Base-by-base conservation (phyloP, 2,888 invertebrate species). In the Imbricaverruca yamaguchii region DNA sequence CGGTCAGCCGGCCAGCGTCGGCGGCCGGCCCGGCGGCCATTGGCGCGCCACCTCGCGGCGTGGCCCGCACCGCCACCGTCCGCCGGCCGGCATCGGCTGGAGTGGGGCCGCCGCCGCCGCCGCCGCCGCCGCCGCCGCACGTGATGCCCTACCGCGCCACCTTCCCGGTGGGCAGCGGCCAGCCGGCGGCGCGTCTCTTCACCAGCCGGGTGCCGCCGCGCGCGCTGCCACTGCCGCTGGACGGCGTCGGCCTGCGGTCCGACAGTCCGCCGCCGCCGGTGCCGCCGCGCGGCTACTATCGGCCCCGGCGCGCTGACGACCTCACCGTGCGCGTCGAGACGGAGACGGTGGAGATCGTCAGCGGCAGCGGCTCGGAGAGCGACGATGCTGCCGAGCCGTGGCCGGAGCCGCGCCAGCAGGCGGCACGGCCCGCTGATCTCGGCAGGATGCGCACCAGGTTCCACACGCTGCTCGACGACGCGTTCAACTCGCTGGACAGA, bases 381-480 rank as follows among this genome's bases (percentile, higher is more conserved):
- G 74, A 23, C 11, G 67, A 74, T 18, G 67, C 67, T 18, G 67
- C 67, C 25, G 56, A 55, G 9, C 63, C 59, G 3, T 63, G 78
- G n/a, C 65, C 77, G 57, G 78, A 78, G 78, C 77, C 81, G 61
- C 78, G 78, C 39, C 55, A 56, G 23, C 56, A 57, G 18, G 25
- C 77, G 56, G n/a, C 53, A 23, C n/a, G n/a, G 55, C 18, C 78
- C 9, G 80, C 80, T 15, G 80, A 81, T 80, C 77, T 83, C 15
- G 84, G 85, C 55, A 84, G 84, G 80, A 85, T 93, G 90, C 87
- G 93, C 80, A 91, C 91, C 85, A 88, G 93, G 74, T 93, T 93
- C 86, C 92, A 93, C 87, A 93, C 93, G 85, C 89, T 93, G 13
- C 89, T 93, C 86, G 93, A 93, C 85, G 93, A 93, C 85, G 93